Percentiles rank a stretch among this genome's conserved stretches.
Conservation (phyloP, 2,888 invertebrate genomes). For the Tachina lurida region DNA sequence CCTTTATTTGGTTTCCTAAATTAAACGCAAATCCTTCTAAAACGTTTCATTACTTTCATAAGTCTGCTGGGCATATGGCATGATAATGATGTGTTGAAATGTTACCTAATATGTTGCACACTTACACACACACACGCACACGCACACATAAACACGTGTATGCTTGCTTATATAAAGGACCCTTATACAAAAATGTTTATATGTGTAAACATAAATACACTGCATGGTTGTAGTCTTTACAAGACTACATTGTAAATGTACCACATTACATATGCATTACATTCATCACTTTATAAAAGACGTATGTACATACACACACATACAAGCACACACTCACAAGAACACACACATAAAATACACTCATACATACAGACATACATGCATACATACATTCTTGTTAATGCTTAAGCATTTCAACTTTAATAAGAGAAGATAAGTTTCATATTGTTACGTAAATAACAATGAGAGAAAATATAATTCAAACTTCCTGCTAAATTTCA, state of each 20-base stretch:
- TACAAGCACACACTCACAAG: neutral
- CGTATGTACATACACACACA: neutral
- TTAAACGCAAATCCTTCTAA: no score
- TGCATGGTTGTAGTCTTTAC: constrained; percentile 32
- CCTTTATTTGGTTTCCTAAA: no score
- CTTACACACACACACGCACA: neutral
- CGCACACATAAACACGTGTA: neutral
- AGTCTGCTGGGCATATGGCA: constrained; percentile 8
- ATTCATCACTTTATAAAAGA: constrained; percentile 58
- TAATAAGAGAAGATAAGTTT: constrained; percentile 51
- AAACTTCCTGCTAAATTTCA: neutral
- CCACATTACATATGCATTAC: constrained; percentile 68
- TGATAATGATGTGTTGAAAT: constrained; percentile 69
- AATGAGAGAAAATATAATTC: neutral
- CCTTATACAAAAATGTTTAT: neutral
- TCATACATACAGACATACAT: neutral
- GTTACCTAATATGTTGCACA: constrained; percentile 58
- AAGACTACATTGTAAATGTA: constrained; percentile 48
- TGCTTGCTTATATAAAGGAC: neutral
- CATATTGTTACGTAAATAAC: neutral
- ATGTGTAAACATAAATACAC: constrained; percentile 7
- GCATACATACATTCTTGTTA: constrained; percentile 27
- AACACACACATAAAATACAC: constrained; percentile 6
- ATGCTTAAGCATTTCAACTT: constrained; percentile 46
- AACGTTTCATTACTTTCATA: no score